Evolutionary conservation across 1,140 invertebrate genomes (phyloP), one percentile per base, ranked within the genome.

Genomic region (Nephila pilipes): DNA sequence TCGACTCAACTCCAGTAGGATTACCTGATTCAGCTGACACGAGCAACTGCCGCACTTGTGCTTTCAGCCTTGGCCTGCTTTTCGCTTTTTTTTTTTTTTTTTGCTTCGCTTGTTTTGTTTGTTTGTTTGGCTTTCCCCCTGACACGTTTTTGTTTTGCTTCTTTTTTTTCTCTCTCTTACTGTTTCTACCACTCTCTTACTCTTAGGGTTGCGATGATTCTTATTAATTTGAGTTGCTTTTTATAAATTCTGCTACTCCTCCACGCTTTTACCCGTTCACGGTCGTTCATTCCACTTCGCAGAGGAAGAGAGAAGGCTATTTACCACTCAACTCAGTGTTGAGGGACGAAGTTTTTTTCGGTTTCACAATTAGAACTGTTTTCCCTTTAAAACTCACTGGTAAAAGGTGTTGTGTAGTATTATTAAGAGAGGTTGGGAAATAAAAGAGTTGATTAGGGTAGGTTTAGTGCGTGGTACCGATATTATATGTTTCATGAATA

Each of bases 221-320:
- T 69, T 87, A 60, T 63, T 60, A 75, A 55, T 90, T 90, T 79
- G 54, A 85, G 54, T 85, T 58, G 55, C 63, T 88, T 69, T 69
- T 69, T 69, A 25, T 16, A 20, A 29, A 32, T 63, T 69, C 80
- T 38, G 14, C 38, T 18, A 79, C 80, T 55, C 80, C 38, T 65
- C 25, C 60, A 2, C 87, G 80, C 83, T 25, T 79, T 87, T 85
- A 88, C 16, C 88, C 90, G 91, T 90, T 94, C 93, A 91, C 93
- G 83, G 88, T 94, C 93, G 80, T 85, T 83, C 90, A 89, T 87
- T 92, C 93, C 91, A 57, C 90, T 38, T 80, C 54, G 58, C 2
- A 10, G 12, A 46, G 5, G 12, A 55, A 14, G 46, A 14, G 46
- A 85, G 85, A 80, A 60, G 55, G 55, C 36, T 36, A 16, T 29